Percentiles rank a stretch among this genome's conserved stretches.
Conservation (phyloP, 1,140 invertebrate genomes). For the Drosophila serrata region DNA sequence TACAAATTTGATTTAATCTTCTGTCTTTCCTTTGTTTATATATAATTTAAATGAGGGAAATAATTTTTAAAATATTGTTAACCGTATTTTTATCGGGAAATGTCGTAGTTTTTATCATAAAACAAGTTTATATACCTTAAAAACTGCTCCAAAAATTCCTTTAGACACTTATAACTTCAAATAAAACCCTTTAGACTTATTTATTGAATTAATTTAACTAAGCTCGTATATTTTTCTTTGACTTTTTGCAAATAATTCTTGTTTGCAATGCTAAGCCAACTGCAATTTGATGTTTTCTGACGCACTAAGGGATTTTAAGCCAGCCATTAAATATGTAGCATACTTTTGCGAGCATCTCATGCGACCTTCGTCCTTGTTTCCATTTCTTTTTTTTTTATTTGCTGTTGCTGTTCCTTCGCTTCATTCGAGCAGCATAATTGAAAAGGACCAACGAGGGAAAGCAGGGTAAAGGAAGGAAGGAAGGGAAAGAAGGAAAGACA, state of each 20-base stretch:
- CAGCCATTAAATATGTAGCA: constrained; percentile 59
- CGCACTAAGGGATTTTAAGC: constrained; percentile 19
- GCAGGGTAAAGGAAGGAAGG: background rate
- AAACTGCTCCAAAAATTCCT: background rate
- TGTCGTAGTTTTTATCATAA: background rate
- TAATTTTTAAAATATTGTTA: background rate
- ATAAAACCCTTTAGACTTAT: background rate
- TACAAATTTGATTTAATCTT: too few species aligned
- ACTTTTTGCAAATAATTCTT: background rate
- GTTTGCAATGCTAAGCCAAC: constrained; percentile 11
- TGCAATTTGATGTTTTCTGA: constrained; percentile 24
- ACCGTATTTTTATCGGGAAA: background rate
- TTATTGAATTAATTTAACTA: background rate
- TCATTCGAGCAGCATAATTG: constrained; percentile 79
- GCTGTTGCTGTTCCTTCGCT: constrained; percentile 40
- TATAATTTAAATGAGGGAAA: background rate
- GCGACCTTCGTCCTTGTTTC: constrained; percentile 66
- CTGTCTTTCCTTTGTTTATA: background rate
- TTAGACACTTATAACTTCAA: background rate
- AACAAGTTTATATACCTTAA: too few species aligned
- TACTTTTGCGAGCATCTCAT: constrained; percentile 67
- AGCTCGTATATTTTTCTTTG: background rate
- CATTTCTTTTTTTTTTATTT: constrained; percentile 21
- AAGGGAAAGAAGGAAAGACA: constrained; percentile 25
- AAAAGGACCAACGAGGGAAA: constrained; percentile 46